Evolutionary conservation across 2,797 vertebrate species (phyloP).

Genomic region (Lycodopsis pacificus): DNA sequence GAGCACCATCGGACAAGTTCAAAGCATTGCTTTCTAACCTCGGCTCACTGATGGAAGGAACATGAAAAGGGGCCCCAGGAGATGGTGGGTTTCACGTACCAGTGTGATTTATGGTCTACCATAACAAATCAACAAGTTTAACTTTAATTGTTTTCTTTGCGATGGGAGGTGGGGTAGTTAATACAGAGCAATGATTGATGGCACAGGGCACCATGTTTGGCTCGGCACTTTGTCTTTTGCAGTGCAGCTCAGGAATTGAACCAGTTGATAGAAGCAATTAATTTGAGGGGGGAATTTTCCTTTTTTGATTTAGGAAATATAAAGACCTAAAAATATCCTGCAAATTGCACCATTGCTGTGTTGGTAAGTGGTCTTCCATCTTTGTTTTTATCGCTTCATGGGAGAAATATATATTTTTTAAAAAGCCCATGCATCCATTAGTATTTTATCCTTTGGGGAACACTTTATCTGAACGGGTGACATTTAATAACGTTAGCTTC

Average conservation of each 20-base stretch:
- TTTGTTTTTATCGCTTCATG: not conserved
- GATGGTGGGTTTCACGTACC: conserved; percentile 79
- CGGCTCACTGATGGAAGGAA: conserved; percentile 71
- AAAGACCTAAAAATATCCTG: conserved; percentile 57
- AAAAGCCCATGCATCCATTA: conserved; percentile 2
- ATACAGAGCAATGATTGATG: conserved; percentile 84
- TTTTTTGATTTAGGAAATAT: conserved; percentile 69
- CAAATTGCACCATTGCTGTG: conserved; percentile 35
- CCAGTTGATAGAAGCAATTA: conserved; percentile 85
- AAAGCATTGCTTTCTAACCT: conserved; percentile 72
- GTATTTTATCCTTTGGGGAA: conserved; percentile 23
- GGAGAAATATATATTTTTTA: not conserved
- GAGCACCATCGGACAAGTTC: conserved; percentile 49
- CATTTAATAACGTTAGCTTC: conserved; percentile 76
- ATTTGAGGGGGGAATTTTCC: conserved; percentile 67
- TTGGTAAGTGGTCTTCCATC: not conserved
- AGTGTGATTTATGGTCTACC: conserved; percentile 83
- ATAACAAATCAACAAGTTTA: conserved; percentile 88
- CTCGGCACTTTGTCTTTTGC: conserved; percentile 85
- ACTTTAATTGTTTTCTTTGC: conserved; percentile 89
- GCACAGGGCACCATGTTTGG: conserved; percentile 77
- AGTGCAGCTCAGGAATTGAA: conserved; percentile 79
- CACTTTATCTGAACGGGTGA: conserved; percentile 37
- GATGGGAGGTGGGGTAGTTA: conserved; percentile 83
- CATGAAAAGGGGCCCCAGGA: conserved; percentile 69